Base-by-base conservation (phyloP, 2,113 vertebrate species). In the Acanthisitta chloris region DNA sequence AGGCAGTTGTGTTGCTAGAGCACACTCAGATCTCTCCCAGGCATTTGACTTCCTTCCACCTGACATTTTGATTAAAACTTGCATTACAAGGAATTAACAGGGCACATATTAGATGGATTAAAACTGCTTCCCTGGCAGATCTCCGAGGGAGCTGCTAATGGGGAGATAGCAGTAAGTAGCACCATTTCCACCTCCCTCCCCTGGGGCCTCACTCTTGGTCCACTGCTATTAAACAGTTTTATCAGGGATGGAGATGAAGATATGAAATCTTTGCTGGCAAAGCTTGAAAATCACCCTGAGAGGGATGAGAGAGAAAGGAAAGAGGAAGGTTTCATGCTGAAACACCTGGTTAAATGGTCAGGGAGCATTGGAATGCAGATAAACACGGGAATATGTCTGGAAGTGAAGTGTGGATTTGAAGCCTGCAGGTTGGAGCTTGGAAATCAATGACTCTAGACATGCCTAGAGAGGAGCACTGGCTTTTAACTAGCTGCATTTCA, bases 31-130 rank as follows among this genome's bases (percentile, higher is more conserved):
- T 79, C 49, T 92, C 96, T 92, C 92, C 14, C 2, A 96, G 96
- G 96, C 94, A 61, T 96, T 92, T 92, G 91, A 95, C 89, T 97
- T 95, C 90, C 96, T 96, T 92, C 91, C 91, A 96, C 94, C 95
- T 97, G 94, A 95, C 96, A 91, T 95, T 95, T 97, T 96, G 96
- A 96, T 97, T 96, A 97, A 95, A 97, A 96, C 92, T 97, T 95
- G 95, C 95, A 95, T 96, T 96, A 96, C 87, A 86, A 89, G 92
- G 92, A 96, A 97, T 97, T 96, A 95, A 84, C 94, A 78, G 94
- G 95, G 91, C 86, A 79, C 94, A 67, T 93, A 95, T 91, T 94
- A 95, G 95, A 94, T 79, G 94, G 95, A 96, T 96, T 96, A 91
- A 95, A 92, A 91, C 76, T 79, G 94, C 95, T 94, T 97, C 95